phyloP scores from a whole-genome alignment of 1,140 invertebrate species.

The Bactericera cockerelli region DNA sequence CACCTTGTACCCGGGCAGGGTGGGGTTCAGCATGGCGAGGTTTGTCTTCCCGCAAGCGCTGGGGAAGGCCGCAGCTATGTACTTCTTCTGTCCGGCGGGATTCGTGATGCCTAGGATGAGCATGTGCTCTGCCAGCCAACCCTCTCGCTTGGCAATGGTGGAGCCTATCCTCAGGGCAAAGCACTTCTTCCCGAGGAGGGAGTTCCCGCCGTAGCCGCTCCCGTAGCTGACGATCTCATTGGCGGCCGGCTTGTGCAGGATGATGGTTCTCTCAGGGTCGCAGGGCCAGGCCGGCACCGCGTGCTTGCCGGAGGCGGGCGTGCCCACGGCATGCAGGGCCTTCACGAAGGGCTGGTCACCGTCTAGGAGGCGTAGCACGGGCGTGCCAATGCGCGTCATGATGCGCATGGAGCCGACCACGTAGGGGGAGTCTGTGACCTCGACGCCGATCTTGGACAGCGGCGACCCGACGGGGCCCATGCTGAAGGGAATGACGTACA shows the following conservation, averaged over 20 bases:
- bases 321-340: conserved; percentile 91
- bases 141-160: conserved; percentile 81
- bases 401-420: conserved; percentile 95
- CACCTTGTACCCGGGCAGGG: conserved; percentile 82
- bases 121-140: conserved; percentile 99
- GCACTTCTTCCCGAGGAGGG: conserved; percentile 95
- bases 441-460: conserved; percentile 91
- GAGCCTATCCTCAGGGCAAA: conserved; percentile 94
- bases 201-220: conserved; percentile 96
- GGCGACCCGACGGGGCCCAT: conserved; percentile 96
- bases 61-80: conserved; percentile 95
- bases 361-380: conserved; percentile 52
- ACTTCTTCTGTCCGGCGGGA: conserved; percentile 73
- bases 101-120: conserved; percentile 89
- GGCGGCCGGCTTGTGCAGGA: conserved; percentile 48
- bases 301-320: conserved; percentile 36
- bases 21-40: conserved; percentile 91
- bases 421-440: conserved; percentile 94
- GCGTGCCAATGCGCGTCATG: conserved; percentile 88
- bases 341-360: conserved; percentile 58
- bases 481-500: conserved; percentile 98
- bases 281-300: conserved; percentile 82
- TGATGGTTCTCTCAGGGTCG: conserved; percentile 82
- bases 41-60: conserved; percentile 99
- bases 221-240: conserved; percentile 88